Evolutionary conservation across 2,113 vertebrate genomes (phyloP).

Genomic region (Helogale parvula): DNA sequence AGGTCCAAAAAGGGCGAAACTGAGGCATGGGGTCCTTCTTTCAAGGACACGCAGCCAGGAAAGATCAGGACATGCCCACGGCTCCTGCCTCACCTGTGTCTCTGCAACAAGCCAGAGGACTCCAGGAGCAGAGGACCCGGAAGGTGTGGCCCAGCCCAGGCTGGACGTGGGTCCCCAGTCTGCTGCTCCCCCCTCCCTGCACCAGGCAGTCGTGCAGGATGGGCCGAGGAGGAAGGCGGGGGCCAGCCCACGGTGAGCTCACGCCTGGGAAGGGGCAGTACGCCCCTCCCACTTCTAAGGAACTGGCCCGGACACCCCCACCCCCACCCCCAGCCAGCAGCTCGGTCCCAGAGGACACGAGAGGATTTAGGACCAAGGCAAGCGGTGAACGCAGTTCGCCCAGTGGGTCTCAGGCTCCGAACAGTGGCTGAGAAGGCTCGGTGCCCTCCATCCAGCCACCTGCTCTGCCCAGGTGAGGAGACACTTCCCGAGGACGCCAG

Average conservation of each 20-base stretch:
- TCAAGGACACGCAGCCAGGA: not conserved
- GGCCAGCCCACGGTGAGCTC: not conserved
- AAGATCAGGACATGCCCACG: not conserved
- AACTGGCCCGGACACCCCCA: not conserved
- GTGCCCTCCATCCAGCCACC: not conserved
- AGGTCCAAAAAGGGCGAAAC: not conserved
- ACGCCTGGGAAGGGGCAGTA: fast-evolving
- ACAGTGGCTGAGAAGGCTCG: not conserved
- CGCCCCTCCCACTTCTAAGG: conserved; percentile 38
- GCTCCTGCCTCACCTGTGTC: not conserved
- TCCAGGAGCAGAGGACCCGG: fast-evolving
- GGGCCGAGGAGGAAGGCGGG: not conserved
- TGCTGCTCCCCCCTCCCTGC: not conserved
- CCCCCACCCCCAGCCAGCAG: not conserved
- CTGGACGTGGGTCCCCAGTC: not conserved
- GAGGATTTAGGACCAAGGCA: not conserved
- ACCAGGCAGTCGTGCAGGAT: not conserved
- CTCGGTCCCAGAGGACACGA: not conserved
- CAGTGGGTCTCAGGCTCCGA: fast-evolving
- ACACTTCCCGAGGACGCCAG: not conserved
- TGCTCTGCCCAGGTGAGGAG: not conserved
- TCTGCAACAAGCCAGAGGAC: too few species aligned
- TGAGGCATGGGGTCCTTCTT: not conserved
- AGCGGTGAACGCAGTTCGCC: not conserved
- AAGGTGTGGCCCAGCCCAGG: not conserved